phyloP scores from a whole-genome alignment of 2,797 vertebrate genomes.

The Percopsis omiscomaycus region DNA sequence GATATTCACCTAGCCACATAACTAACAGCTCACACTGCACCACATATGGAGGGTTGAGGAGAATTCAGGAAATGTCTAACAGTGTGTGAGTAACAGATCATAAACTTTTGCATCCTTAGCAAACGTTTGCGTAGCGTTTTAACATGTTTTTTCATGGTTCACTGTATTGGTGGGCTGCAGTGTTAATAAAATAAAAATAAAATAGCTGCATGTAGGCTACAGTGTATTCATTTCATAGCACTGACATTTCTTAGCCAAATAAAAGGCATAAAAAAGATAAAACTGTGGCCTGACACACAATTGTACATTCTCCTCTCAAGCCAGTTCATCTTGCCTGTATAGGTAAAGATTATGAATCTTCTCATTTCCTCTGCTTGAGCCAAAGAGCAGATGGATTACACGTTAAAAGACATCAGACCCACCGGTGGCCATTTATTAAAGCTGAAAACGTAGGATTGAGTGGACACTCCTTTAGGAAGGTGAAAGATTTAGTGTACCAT shows the following conservation, averaged over 20 bases:
- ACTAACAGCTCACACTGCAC: constrained; percentile 54
- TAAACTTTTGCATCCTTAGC: constrained; percentile 53
- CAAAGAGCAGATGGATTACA: constrained; percentile 71
- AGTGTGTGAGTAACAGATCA: constrained; percentile 62
- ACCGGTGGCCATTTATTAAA: constrained; percentile 56
- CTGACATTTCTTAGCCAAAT: constrained; percentile 43
- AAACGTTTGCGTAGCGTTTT: constrained; percentile 5
- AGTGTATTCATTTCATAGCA: constrained; percentile 30
- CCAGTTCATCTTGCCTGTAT: constrained; percentile 45
- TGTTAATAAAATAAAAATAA: constrained; percentile 30
- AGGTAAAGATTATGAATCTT: constrained; percentile 70
- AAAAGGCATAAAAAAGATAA: constrained; percentile 48
- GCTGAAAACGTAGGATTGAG: constrained; percentile 43
- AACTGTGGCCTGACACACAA: constrained; percentile 47
- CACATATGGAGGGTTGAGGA: constrained; percentile 52
- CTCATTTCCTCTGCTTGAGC: constrained; percentile 64
- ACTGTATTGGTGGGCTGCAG: constrained; percentile 33
- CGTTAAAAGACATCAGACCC: constrained; percentile 61
- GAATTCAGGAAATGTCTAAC: constrained; percentile 56
- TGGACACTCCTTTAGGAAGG: constrained; percentile 54
- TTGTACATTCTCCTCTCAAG: constrained; percentile 45
- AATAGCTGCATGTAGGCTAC: constrained; percentile 29
- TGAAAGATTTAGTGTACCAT: constrained; percentile 61
- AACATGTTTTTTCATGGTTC: constrained; percentile 41
- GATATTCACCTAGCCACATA: constrained; percentile 44